Evolutionary conservation across 64 coral and sea anemone genomes (phyloP), one percentile per base, ranked within the genome.

Genomic region (Pocillopora verrucosa): DNA sequence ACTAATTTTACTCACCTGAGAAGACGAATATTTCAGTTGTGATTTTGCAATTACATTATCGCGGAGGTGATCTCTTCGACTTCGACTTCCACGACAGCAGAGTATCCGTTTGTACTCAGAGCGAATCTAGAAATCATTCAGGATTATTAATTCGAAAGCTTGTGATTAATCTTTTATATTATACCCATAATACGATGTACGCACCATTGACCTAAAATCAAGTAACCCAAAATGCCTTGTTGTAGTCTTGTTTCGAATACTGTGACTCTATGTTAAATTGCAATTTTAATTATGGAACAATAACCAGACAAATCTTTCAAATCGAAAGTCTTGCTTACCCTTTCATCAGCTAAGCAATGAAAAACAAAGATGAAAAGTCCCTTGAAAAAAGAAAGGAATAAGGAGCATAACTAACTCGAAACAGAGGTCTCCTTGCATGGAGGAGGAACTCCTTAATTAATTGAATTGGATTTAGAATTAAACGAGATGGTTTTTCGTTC

Each of bases 341-440:
- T 89, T 60, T 98, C 96, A 72, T 98, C 96, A 20, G 92, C 84
- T 64, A 98, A 45, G 61, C 96, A 98, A 73, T 98, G 96, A 74
- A 98, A 98, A 22, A 98, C 70, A 26, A 98, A 98, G 38, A 98
- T 95, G 24, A 98, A 95, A 20, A 98, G 65, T 20, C 96, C 96
- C 96, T 98, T 67, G 45, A 92, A 93, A 9, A 36, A 88, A 59
- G 22, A 41, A 74, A 24, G 88, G n/a, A 24, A 59, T 36, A 45
- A 36, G 36, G 65, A 73, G 26, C 51, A 34, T 26, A 9, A 38
- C 76, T 34, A 60, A n/a, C 1, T 10, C 57, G 38, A 70, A 80
- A n/a, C 4, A 45, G 13, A 59, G 61, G 12, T 34, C 57, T 34
- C 11, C 17, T 13, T 62, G 30, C 19, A 15, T 56, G 80, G 13